Percentiles rank a stretch among this genome's conserved stretches.
Evolutionary conservation across 2,797 vertebrate genomes (phyloP).

Genomic region (Acanthornis magna): DNA sequence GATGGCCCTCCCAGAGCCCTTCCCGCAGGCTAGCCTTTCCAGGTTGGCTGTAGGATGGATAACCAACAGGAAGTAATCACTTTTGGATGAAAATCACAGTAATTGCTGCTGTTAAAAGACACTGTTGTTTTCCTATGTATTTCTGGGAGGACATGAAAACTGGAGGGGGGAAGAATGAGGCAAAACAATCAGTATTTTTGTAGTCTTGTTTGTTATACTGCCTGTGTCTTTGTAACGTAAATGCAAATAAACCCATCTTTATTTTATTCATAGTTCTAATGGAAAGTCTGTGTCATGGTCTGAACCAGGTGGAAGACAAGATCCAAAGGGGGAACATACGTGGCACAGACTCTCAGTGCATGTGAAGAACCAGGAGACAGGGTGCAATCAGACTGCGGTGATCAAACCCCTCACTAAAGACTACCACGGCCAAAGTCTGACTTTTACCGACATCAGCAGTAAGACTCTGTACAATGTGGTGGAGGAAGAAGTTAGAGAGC

Average conservation of each 20-base stretch:
- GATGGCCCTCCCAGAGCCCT: background rate
- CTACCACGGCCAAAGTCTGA: conserved; percentile 82
- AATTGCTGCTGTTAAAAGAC: background rate
- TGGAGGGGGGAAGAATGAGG: background rate
- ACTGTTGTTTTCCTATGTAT: background rate
- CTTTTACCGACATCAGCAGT: conserved; percentile 85
- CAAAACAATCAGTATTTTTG: background rate
- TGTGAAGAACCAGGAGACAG: conserved; percentile 96
- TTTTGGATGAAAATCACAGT: background rate
- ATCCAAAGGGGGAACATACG: conserved; percentile 91
- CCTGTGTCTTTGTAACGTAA: conserved; percentile 1
- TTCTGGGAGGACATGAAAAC: background rate
- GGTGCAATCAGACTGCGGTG: conserved; percentile 98
- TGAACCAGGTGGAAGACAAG: conserved; percentile 99
- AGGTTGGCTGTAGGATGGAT: background rate
- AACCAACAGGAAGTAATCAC: background rate
- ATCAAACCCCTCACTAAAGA: conserved; percentile 99
- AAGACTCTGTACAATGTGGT: conserved; percentile 88
- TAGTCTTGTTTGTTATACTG: conserved; percentile 8
- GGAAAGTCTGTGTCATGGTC: conserved; percentile 99
- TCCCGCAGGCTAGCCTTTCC: background rate
- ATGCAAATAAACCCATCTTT: conserved; percentile 86
- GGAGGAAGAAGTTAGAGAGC: conserved; percentile 83
- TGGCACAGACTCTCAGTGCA: conserved; percentile 99
- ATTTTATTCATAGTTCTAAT: conserved; percentile 99